Percentiles rank a stretch among this genome's conserved stretches.
These are phyloP conservation scores for Phasia obesa DNA, from an alignment of 2,888 invertebrate genomes.

Conservation along the genomic window DNA sequence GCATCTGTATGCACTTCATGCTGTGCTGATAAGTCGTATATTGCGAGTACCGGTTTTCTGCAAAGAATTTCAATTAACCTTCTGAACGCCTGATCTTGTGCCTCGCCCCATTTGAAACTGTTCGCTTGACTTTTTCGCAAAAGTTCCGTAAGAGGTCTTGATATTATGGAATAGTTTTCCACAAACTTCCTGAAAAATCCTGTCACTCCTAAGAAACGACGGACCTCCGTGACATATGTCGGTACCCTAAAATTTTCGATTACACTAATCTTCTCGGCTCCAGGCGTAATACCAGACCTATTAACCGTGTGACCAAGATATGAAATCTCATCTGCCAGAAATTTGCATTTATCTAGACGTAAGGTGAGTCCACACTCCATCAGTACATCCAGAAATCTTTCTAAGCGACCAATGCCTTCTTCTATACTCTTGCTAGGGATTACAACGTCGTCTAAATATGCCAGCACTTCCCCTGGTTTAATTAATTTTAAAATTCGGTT, in stretches of 20 bases:
- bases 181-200: slow-evolving; percentile 69
- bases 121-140: too few relatives aligned
- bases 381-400: too few relatives aligned
- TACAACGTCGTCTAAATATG: slow-evolving; percentile 22
- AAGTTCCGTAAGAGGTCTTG: too few relatives aligned
- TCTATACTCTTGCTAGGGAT: slow-evolving; percentile 30
- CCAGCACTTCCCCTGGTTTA: slow-evolving; percentile 38
- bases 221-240: slow-evolving; percentile 43
- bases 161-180: slow-evolving; percentile 56
- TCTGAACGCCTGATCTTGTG: too few relatives aligned
- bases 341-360: slow-evolving; percentile 21
- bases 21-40: too few relatives aligned
- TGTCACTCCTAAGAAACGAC: slow-evolving; percentile 64
- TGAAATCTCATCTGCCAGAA: slow-evolving; percentile 8
- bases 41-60: too few relatives aligned
- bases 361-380: neutral
- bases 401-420: neutral
- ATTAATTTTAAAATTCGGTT: too few relatives aligned
- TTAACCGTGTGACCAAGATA: neutral
- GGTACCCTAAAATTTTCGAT: slow-evolving; percentile 27
- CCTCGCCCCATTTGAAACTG: too few relatives aligned
- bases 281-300: too few relatives aligned
- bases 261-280: too few relatives aligned
- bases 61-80: too few relatives aligned
- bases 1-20: too few relatives aligned